Evolutionary conservation across 2,113 vertebrate species (phyloP).

Genomic region (Calidris pygmaea): DNA sequence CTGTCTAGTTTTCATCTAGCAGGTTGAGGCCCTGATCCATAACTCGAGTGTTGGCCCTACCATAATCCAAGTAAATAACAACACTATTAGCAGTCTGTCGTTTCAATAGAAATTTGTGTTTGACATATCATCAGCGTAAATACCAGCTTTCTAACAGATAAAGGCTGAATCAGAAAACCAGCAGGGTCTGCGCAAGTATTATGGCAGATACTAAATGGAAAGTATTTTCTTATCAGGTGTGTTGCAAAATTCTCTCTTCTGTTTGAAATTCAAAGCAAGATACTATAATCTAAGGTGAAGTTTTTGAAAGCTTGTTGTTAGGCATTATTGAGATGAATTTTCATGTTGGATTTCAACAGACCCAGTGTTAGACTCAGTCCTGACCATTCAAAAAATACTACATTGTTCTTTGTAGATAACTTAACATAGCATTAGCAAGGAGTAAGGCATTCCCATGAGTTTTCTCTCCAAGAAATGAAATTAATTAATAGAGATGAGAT

Average conservation of each 20-base stretch:
- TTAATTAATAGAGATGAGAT: neutral
- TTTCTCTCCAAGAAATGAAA: neutral
- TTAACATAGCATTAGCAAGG: neutral
- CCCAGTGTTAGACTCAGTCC: neutral
- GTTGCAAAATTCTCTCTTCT: rapidly evolving
- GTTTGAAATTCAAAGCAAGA: neutral
- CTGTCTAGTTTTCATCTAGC: neutral
- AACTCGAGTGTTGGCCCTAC: neutral
- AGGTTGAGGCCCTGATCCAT: neutral
- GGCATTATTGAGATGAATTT: neutral
- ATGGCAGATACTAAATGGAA: neutral
- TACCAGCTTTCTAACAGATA: neutral
- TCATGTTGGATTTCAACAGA: neutral
- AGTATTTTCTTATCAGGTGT: neutral
- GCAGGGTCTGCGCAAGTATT: neutral
- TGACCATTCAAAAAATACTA: neutral
- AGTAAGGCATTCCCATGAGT: neutral
- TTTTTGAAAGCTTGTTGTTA: neutral
- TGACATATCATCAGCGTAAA: neutral
- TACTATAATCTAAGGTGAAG: neutral
- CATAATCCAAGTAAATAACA: neutral
- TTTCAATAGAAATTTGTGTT: neutral
- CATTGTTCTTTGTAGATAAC: neutral
- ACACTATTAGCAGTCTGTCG: neutral
- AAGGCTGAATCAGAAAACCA: neutral